Evolutionary conservation across 2,888 invertebrate genomes (phyloP).

Genomic region (Drosophila pseudotalamancana): DNA sequence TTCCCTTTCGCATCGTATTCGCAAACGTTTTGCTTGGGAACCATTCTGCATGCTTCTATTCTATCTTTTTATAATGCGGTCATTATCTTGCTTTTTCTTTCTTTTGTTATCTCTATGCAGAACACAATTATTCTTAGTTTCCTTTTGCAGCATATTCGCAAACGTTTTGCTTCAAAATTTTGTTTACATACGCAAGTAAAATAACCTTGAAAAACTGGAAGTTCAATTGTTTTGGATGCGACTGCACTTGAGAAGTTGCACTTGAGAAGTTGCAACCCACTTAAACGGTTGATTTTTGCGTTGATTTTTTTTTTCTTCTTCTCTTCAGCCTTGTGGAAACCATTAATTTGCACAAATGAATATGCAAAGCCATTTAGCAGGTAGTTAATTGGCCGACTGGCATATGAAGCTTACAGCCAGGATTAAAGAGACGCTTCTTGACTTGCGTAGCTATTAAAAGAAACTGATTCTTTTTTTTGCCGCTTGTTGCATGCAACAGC

Average conservation of each 20-base stretch:
- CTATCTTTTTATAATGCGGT: no score
- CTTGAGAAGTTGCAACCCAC: neutral
- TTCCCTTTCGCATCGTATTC: neutral
- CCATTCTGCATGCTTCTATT: no score
- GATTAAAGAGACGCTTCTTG: conserved; percentile 39
- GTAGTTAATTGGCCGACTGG: conserved; percentile 45
- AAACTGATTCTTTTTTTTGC: conserved; percentile 59
- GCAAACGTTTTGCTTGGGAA: conserved; percentile 10
- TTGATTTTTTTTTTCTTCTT: conserved; percentile 15
- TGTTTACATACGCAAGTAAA: neutral
- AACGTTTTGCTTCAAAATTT: neutral
- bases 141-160: neutral
- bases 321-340: conserved; percentile 10
- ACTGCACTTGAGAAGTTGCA: conserved; percentile 1
- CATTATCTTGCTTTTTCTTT: neutral
- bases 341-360: conserved; percentile 28
- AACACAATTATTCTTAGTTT: neutral
- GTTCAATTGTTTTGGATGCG: neutral
- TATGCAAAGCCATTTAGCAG: conserved; percentile 42
- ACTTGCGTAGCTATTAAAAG: conserved; percentile 51
- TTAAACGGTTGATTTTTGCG: conserved; percentile 12
- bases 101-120: neutral
- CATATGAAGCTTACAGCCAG: conserved; percentile 25
- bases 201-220: neutral
- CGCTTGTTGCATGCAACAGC: conserved; percentile 45